A percentile compares a stretch with the other conserved stretches of the same genome.
These are phyloP conservation scores for Huso huso DNA, from an alignment of 2,797 vertebrate species.

Conservation along the genomic window DNA sequence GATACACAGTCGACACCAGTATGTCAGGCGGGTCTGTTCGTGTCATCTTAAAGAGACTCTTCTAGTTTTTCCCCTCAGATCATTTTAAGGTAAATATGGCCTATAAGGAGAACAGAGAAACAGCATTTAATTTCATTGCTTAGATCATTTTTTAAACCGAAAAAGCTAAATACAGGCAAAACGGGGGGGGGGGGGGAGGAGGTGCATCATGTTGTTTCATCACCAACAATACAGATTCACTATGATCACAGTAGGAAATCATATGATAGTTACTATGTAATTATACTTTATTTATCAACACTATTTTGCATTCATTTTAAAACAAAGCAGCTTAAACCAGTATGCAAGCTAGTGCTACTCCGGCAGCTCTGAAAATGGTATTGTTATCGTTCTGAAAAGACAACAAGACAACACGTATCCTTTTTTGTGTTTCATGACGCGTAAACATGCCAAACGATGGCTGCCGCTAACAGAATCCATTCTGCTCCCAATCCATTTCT, in stretches of 20 bases:
- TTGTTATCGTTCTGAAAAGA: not conserved
- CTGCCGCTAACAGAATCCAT: not conserved
- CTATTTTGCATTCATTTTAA: conserved; percentile 4
- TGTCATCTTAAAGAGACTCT: conserved; percentile 85
- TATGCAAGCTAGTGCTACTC: not conserved
- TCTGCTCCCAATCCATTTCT: not conserved
- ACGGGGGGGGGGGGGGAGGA: no score
- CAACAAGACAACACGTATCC: not conserved
- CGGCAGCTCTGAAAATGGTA: not conserved
- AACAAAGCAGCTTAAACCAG: not conserved
- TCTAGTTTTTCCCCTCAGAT: conserved; percentile 55
- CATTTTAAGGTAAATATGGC: conserved; percentile 55
- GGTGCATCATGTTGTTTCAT: not conserved
- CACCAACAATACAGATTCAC: not conserved
- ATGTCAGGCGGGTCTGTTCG: conserved; percentile 92
- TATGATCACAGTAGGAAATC: no score
- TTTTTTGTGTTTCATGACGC: not conserved
- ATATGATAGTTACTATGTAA: not conserved
- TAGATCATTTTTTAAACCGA: conserved; percentile 4
- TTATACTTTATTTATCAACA: conserved; percentile 1
- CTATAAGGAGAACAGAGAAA: conserved; percentile 41
- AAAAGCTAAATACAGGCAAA: conserved; percentile 5
- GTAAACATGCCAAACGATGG: not conserved
- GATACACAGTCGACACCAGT: conserved; percentile 86
- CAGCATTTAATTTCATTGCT: conserved; percentile 15